Percentiles rank a stretch among this genome's conserved stretches.
Evolutionary conservation across 2,113 vertebrate genomes (phyloP).

Genomic region (Orycteropus afer): DNA sequence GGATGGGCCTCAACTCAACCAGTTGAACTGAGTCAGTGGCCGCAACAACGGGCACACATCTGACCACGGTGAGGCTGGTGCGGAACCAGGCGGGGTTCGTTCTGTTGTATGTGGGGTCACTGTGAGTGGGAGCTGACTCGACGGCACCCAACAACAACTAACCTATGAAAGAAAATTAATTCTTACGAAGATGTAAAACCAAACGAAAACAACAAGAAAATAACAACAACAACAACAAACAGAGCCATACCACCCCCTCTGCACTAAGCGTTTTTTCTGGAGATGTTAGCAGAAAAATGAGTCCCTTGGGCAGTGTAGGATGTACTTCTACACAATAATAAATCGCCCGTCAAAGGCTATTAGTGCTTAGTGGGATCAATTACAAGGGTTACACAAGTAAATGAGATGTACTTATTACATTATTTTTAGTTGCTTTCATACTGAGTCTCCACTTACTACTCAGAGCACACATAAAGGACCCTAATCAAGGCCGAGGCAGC

Average conservation of each 20-base stretch:
- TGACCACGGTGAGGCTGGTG: background rate
- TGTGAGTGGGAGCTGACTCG: background rate
- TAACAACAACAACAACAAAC: background rate
- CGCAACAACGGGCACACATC: background rate
- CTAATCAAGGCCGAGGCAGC: background rate
- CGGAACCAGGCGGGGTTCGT: no score
- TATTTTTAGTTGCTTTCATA: constrained; percentile 73
- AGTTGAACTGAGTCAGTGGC: background rate
- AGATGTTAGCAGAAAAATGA: constrained; percentile 70
- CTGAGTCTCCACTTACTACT: constrained; percentile 59
- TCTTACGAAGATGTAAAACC: constrained; percentile 24
- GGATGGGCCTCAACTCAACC: no score
- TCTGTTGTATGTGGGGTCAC: background rate
- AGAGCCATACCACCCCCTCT: constrained; percentile 45
- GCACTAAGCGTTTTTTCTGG: constrained; percentile 63
- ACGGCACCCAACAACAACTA: background rate
- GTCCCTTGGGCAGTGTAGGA: constrained; percentile 64
- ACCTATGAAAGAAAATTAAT: constrained; percentile 53
- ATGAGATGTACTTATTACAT: constrained; percentile 24
- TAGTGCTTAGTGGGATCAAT: constrained; percentile 70
- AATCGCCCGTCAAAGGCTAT: constrained; percentile 76
- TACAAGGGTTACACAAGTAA: constrained; percentile 64
- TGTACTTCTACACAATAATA: constrained; percentile 71
- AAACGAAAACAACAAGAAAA: background rate
- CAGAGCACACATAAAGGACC: background rate